These are phyloP conservation scores for Gymnopithys bicolor DNA, from an alignment of 2,797 vertebrate genomes.

Conservation along the genomic window DNA sequence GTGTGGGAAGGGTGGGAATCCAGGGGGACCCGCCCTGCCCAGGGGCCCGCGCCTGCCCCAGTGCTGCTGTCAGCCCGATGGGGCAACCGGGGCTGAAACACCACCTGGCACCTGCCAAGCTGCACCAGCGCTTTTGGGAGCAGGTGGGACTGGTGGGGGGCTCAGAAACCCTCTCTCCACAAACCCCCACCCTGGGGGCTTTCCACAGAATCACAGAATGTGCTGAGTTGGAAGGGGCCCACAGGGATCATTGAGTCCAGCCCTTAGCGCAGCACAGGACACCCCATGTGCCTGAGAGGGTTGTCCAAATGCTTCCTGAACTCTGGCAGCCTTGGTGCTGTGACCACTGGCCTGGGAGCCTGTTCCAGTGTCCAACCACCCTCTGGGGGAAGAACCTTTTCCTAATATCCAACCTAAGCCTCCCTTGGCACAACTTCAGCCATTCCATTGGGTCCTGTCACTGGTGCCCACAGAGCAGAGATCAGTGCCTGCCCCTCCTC, in stretches of 20 bases:
- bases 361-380: neutral
- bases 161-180: accelerated
- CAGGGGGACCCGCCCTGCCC: neutral
- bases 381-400: neutral
- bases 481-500: neutral
- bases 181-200: accelerated
- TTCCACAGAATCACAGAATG: neutral
- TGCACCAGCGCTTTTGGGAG: neutral
- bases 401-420: neutral
- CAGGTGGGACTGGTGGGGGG: neutral
- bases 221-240: neutral
- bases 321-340: neutral
- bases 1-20: slow-evolving; percentile 11
- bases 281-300: neutral
- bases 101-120: accelerated
- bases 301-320: neutral
- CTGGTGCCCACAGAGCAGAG: neutral
- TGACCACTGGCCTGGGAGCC: neutral
- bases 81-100: neutral
- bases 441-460: neutral
- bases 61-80: neutral
- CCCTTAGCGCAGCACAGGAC: neutral
- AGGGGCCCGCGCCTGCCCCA: neutral
- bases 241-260: neutral
- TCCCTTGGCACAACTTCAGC: neutral